These are phyloP conservation scores for Nezara viridula DNA, from an alignment of 2,888 invertebrate species.

Conservation along the genomic window DNA sequence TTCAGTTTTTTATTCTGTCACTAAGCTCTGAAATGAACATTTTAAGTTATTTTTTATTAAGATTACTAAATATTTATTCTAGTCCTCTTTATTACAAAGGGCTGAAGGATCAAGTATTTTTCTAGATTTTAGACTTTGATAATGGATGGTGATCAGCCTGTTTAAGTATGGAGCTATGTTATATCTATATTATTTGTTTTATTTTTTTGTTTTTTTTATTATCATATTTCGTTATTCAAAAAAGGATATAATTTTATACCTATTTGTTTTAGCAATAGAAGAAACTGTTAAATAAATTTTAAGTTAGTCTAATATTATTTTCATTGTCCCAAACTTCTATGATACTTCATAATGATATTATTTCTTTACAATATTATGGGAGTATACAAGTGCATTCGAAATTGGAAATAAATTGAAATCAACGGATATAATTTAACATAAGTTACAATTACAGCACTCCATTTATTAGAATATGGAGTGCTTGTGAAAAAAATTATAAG, in stretches of 20 bases:
- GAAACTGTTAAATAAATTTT: slow-evolving; percentile 10
- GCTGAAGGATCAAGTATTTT: slow-evolving; percentile 46
- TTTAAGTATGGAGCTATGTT: slow-evolving; percentile 18
- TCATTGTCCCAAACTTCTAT: background rate
- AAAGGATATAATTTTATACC: slow-evolving; percentile 44
- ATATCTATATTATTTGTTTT: background rate
- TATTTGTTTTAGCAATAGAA: slow-evolving; percentile 21
- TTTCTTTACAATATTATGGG: no score
- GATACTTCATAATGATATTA: no score
- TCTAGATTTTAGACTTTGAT: slow-evolving; percentile 34
- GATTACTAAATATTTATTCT: slow-evolving; percentile 44
- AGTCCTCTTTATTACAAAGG: slow-evolving; percentile 46
- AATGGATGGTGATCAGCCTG: slow-evolving; percentile 25
- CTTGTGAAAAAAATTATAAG: no score
- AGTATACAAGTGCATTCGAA: no score
- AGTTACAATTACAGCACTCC: no score
- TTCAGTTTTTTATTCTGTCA: slow-evolving; percentile 18
- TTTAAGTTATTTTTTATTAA: slow-evolving; percentile 27
- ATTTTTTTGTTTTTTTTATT: background rate
- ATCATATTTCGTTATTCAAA: background rate
- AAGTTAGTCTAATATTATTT: background rate
- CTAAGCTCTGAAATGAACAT: background rate
- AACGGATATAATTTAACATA: no score
- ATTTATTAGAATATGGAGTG: no score
- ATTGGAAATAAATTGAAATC: no score